These are phyloP conservation scores for Eupithecia centaureata DNA, from an alignment of 2,888 invertebrate genomes.

Conservation along the genomic window DNA sequence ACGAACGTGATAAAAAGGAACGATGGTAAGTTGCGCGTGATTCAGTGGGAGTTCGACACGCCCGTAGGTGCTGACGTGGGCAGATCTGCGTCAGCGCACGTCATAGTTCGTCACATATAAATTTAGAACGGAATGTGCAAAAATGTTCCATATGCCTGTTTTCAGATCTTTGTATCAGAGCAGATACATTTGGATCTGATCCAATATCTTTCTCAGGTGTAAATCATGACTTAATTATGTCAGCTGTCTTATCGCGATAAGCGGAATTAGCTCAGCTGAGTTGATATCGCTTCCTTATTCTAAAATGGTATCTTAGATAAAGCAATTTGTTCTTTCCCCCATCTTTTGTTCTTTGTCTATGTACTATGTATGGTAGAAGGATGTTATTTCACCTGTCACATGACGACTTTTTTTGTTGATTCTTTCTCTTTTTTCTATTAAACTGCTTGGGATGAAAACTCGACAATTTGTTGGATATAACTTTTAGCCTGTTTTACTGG, in stretches of 20 bases:
- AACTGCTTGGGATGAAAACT: neutral
- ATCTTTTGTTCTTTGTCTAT: neutral
- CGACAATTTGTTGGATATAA: neutral
- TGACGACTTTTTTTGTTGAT: neutral
- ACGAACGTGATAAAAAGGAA: conserved; percentile 32
- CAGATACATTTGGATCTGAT: conserved; percentile 68
- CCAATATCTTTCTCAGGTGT: conserved; percentile 60
- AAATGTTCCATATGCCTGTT: conserved; percentile 64
- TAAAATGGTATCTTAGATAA: conserved; percentile 25
- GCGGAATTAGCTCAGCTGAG: conserved; percentile 31
- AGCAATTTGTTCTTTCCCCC: conserved; percentile 4
- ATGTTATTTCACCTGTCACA: conserved; percentile 4
- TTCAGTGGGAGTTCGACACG: conserved; percentile 61
- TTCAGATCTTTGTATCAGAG: no score
- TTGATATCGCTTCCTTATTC: conserved; percentile 31
- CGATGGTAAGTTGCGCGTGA: conserved; percentile 59
- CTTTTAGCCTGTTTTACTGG: no score
- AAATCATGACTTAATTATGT: conserved; percentile 31
- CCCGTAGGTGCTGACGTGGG: conserved; percentile 65
- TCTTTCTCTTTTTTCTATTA: neutral
- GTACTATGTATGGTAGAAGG: neutral
- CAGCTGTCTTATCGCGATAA: conserved; percentile 34
- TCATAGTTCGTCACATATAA: conserved; percentile 75
- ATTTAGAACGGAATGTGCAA: conserved; percentile 77
- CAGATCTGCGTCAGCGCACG: conserved; percentile 68